These are phyloP conservation scores for Clunio marinus DNA, from an alignment of 2,888 invertebrate species.

Conservation along the genomic window DNA sequence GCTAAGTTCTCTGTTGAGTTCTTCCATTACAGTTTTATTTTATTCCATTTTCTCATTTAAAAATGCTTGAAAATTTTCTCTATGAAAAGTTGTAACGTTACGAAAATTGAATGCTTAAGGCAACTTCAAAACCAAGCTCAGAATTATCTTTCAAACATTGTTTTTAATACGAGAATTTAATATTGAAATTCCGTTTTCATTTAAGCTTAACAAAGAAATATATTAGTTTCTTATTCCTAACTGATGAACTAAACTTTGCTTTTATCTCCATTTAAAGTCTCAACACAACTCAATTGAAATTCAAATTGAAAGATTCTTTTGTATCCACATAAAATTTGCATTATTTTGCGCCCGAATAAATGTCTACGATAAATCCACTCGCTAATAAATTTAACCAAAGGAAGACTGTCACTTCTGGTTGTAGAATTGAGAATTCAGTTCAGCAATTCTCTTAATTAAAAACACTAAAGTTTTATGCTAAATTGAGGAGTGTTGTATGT, in stretches of 20 bases:
- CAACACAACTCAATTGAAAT: background rate
- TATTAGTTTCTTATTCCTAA: no score
- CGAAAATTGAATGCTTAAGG: no score
- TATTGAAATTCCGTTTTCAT: no score
- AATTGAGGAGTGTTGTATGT: no score
- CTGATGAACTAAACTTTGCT: no score
- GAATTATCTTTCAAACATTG: no score
- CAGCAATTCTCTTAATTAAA: background rate
- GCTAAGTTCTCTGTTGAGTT: background rate
- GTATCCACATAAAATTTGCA: background rate
- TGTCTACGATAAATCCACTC: background rate
- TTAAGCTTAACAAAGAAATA: no score
- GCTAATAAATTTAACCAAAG: background rate
- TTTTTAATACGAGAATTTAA: no score
- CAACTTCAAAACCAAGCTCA: no score
- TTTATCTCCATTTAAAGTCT: background rate
- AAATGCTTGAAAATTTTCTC: background rate
- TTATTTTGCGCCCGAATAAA: background rate
- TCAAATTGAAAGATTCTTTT: background rate
- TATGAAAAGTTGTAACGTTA: background rate
- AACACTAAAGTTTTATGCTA: no score
- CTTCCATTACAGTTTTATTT: conserved; percentile 30
- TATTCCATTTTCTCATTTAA: background rate
- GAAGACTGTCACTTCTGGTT: conserved; percentile 10
- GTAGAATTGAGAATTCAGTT: background rate